Base-by-base conservation (phyloP, 2,888 invertebrate species). In the Perizoma affinitatum region DNA sequence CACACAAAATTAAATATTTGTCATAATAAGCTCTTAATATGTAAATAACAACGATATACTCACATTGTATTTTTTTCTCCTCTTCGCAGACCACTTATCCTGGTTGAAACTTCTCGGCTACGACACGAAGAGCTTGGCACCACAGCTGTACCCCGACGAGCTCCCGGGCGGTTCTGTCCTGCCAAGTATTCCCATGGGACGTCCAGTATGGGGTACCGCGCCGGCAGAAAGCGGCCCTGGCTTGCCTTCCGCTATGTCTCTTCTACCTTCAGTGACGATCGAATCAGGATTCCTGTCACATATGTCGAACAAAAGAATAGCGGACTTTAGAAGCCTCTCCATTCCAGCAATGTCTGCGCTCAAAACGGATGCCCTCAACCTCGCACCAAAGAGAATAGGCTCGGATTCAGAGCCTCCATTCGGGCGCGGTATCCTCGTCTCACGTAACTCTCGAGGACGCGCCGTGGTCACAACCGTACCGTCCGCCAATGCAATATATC, bases 331-430 rank as follows among this genome's bases (percentile, higher is more conserved):
- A 75, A 95, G 95, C 65, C 87, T 96, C 0, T 96, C 96, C 0
- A 95, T 96, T 9, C 96, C 96, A 0, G 96, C 96, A 0, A 94
- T 96, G 80, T 97, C 97, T 0, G 96, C 96, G 0, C 86, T 97
- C 6, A 97, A 96, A 80, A 95, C 95, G 34, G 96, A 96, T 75
- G 95, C 96, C 0, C 95, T 96, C 82, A 94, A 96, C 80, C 90
- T 96, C 51, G 94, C 95, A 4, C 96, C 96, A 0, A 94, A 94
- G 67, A 95, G 96, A 72, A 95, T 96, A 59, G 97, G 97, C 5
- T 96, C 96, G 0, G 96, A 96, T n/a, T 95, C 96, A 0, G 97
- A 97, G 79, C 97, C 97, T 41, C 97, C 97, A 0, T 97, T 98
- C 75, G 98, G 98, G 40, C 95, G 95, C 77, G 96, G 97, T 40